Evolutionary conservation across 2,797 vertebrate genomes (phyloP).

Genomic region (Pagetopsis macropterus): DNA sequence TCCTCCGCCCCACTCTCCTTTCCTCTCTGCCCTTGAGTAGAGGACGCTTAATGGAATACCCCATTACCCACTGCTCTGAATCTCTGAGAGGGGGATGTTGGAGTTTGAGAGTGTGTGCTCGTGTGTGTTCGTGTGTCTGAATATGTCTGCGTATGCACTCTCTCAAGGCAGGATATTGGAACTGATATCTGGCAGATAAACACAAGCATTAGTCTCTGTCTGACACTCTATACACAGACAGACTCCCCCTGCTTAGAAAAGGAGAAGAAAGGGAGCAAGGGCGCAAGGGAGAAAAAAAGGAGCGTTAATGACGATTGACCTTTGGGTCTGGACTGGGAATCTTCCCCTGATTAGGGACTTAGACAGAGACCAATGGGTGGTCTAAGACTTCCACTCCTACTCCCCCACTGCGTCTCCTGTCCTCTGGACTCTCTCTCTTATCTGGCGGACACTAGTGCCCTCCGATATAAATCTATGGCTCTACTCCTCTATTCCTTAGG

Average conservation of each 20-base stretch:
- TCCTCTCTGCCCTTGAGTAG: constrained; percentile 71
- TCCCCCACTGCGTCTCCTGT: constrained; percentile 24
- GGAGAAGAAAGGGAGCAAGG: constrained; percentile 53
- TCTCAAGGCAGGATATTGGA: constrained; percentile 72
- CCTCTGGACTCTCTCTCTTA: constrained; percentile 29
- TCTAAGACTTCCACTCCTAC: constrained; percentile 56
- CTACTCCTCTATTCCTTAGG: constrained; percentile 22
- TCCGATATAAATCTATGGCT: constrained; percentile 55
- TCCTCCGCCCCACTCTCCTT: constrained; percentile 34
- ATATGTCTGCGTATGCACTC: constrained; percentile 54
- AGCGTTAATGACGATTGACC: constrained; percentile 76
- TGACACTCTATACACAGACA: constrained; percentile 71
- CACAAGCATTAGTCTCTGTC: constrained; percentile 78
- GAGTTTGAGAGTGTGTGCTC: constrained; percentile 38
- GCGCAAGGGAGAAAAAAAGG: constrained; percentile 52
- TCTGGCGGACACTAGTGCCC: constrained; percentile 39
- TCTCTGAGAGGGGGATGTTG: constrained; percentile 48
- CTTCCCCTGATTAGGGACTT: constrained; percentile 68
- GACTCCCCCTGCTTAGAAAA: constrained; percentile 34
- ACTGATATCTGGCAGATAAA: constrained; percentile 77
- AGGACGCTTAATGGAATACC: constrained; percentile 75
- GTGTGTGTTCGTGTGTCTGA: constrained; percentile 23
- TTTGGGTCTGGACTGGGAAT: constrained; percentile 68
- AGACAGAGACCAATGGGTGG: constrained; percentile 75
- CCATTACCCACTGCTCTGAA: constrained; percentile 62